Base-by-base conservation (phyloP, 2,888 invertebrate species). In the Lapara coniferarum region DNA sequence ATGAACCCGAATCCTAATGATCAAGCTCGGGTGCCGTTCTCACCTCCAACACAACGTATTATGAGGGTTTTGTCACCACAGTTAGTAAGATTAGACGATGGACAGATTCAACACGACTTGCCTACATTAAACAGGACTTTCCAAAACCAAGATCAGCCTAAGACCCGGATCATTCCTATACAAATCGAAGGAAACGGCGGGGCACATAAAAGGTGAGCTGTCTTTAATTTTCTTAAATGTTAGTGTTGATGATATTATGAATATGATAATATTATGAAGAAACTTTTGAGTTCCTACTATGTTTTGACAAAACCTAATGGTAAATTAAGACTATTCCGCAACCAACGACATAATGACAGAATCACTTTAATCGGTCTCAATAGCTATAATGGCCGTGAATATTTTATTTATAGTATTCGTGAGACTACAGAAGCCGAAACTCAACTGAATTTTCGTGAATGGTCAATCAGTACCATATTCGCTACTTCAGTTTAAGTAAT, bases 141-240 rank as follows among this genome's bases (percentile, higher is more conserved):
- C 76, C 85, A 84, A 70, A 87, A 77, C 37, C 89, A 89, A 69
- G 90, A 92, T 75, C 91, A 91, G 74, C 90, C 93, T 4, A 94
- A 91, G 77, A 94, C 95, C 53, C 91, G 95, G 76, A 94, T 95
- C 76, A 95, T 96, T 82, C 96, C 96, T 16, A 95, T 95, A 76
- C 93, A 95, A 74, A 92, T 96, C 76, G 95, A 96, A 86, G 89
- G 86, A 72, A 88, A 85, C 73, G 82, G 88, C 73, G 91, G 90
- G 72, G 82, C 89, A 74, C 91, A 91, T 72, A 89, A 88, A 79
- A 93, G 92, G 93, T 93, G 84, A 81, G 72, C 70, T 67, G 46
- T 16, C 53, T 16, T 55, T 49, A 68, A 70, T 67, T 67, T 19
- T 44, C 25, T 13, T n/a, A n/a, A 0, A 37, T 44, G n/a, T 6